Percentiles rank a stretch among this genome's conserved stretches.
These are phyloP conservation scores for Drosophila bunnanda DNA, from an alignment of 2,888 invertebrate genomes.

Conservation along the genomic window DNA sequence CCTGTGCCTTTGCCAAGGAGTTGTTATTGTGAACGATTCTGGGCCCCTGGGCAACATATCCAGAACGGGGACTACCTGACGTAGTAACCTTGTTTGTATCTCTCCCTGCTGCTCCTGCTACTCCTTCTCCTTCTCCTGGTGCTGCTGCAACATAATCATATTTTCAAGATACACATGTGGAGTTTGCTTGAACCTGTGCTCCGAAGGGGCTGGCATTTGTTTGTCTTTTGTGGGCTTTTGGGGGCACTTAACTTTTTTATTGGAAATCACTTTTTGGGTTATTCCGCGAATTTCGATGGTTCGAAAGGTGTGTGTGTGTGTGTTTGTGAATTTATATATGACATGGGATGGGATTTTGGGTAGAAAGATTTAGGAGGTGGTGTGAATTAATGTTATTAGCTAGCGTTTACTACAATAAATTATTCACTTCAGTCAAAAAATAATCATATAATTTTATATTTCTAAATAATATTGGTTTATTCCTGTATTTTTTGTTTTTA, in stretches of 20 bases:
- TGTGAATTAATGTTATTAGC: not conserved
- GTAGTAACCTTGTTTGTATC: conserved; percentile 52
- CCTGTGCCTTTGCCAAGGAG: not conserved
- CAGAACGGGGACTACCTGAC: conserved; percentile 59
- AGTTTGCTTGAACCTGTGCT: conserved; percentile 66
- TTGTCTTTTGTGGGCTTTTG: conserved; percentile 48
- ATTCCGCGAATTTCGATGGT: conserved; percentile 68
- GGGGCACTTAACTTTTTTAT: conserved; percentile 79
- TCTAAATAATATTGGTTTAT: too few species aligned
- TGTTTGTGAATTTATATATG: conserved; percentile 7
- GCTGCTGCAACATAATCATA: conserved; percentile 68
- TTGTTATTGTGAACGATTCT: conserved; percentile 25
- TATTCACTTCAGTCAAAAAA: not conserved
- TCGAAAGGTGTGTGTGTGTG: conserved; percentile 14
- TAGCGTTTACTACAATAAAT: not conserved
- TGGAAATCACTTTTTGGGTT: conserved; percentile 70
- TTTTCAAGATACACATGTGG: conserved; percentile 62
- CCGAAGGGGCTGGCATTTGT: conserved; percentile 17
- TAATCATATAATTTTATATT: too few species aligned
- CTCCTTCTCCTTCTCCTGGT: not conserved
- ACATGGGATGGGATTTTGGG: not conserved
- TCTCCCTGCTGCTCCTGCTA: not conserved
- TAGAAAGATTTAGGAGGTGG: not conserved
- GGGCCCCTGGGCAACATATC: conserved; percentile 25
- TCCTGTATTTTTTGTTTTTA: too few species aligned